These are phyloP conservation scores for Automeris io DNA, from an alignment of 2,888 invertebrate species.

Conservation along the genomic window DNA sequence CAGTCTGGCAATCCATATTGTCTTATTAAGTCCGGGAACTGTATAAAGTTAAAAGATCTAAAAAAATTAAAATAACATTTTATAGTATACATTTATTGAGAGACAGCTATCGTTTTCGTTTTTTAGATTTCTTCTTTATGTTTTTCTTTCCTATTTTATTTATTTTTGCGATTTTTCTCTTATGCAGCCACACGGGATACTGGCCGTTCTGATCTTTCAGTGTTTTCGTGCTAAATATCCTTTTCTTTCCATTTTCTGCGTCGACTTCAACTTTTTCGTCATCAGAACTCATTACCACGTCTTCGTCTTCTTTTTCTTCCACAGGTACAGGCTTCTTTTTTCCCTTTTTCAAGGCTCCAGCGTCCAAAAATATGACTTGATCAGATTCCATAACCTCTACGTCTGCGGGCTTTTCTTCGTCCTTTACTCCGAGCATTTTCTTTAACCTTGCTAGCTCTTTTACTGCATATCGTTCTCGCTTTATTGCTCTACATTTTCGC, in stretches of 20 bases:
- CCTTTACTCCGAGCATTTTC: slow-evolving; percentile 84
- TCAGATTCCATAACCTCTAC: slow-evolving; percentile 80
- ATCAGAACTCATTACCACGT: slow-evolving; percentile 71
- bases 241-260: slow-evolving; percentile 68
- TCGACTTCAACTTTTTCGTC: slow-evolving; percentile 74
- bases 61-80: too few relatives aligned
- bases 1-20: too few relatives aligned
- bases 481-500: slow-evolving; percentile 91
- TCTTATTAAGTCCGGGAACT: too few relatives aligned
- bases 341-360: slow-evolving; percentile 58
- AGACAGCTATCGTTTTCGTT: slow-evolving; percentile 36
- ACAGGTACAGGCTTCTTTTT: slow-evolving; percentile 40
- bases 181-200: slow-evolving; percentile 91
- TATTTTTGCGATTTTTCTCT: slow-evolving; percentile 82
- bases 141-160: slow-evolving; percentile 55
- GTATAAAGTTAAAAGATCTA: too few relatives aligned
- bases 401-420: slow-evolving; percentile 66
- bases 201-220: slow-evolving; percentile 87
- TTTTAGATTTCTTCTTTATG: slow-evolving; percentile 52
- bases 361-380: slow-evolving; percentile 77
- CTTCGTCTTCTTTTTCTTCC: slow-evolving; percentile 68
- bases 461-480: slow-evolving; percentile 88
- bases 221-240: slow-evolving; percentile 82
- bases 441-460: slow-evolving; percentile 88
- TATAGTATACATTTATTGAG: slow-evolving; percentile 27